Percentiles rank a stretch among this genome's conserved stretches.
phyloP scores from a whole-genome alignment of 2,113 vertebrate genomes.

The Albula goreensis region DNA sequence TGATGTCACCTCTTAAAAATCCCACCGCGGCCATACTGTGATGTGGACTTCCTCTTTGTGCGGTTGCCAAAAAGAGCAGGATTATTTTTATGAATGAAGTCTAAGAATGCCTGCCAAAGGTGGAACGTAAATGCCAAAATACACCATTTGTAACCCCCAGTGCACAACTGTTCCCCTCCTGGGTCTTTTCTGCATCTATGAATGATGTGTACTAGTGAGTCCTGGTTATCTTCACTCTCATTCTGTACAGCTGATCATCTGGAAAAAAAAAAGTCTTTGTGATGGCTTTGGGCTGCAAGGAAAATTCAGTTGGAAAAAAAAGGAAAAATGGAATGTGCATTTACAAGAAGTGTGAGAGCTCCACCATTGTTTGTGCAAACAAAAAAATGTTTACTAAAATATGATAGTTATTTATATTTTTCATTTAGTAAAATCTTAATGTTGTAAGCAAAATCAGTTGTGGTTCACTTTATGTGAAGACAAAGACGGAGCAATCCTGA shows the following conservation, averaged over 20 bases:
- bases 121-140: constrained; percentile 56
- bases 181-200: constrained; percentile 23
- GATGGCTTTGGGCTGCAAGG: background rate
- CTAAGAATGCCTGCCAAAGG: constrained; percentile 61
- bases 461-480: background rate
- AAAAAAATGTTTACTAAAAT: background rate
- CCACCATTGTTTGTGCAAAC: background rate
- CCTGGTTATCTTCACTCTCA: background rate
- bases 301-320: background rate
- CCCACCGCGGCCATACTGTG: background rate
- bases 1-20: background rate
- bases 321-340: too few relatives aligned
- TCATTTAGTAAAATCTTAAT: background rate
- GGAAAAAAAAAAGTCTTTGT: background rate
- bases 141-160: constrained; percentile 49
- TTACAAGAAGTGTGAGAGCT: too few relatives aligned
- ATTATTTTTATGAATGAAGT: constrained; percentile 57
- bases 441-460: background rate
- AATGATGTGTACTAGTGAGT: background rate
- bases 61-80: constrained; percentile 1
- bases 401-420: too few relatives aligned
- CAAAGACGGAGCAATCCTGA: background rate
- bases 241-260: background rate
- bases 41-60: constrained; percentile 4
- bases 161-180: constrained; percentile 37